phyloP scores from a whole-genome alignment of 92 coral and sea anemone species.

The Epizoanthus illoricatus region DNA sequence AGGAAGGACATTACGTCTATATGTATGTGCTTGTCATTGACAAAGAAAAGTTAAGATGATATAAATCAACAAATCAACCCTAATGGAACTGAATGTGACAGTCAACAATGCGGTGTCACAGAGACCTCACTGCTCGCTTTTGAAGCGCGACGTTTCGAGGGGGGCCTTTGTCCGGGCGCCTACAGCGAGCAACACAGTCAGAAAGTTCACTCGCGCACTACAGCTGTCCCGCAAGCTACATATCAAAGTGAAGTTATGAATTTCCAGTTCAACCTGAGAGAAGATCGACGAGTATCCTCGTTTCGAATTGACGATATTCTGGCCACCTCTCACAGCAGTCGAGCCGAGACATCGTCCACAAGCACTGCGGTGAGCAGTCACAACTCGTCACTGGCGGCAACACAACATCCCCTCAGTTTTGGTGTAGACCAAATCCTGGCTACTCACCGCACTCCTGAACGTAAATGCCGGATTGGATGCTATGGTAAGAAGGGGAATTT shows the following conservation, averaged over 20 bases:
- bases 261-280: constrained; percentile 41
- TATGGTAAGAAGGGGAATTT: constrained; percentile 58
- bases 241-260: constrained; percentile 49
- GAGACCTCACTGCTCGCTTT: constrained; percentile 87
- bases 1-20: constrained; percentile 82
- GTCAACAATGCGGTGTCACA: constrained; percentile 86
- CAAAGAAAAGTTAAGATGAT: constrained; percentile 86
- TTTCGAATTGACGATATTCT: constrained; percentile 86
- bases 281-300: constrained; percentile 72
- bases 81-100: constrained; percentile 92
- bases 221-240: not conserved
- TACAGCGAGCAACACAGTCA: constrained; percentile 10
- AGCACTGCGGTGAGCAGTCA: constrained; percentile 39
- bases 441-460: constrained; percentile 51
- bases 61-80: constrained; percentile 94
- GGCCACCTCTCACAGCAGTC: constrained; percentile 60
- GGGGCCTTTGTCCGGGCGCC: constrained; percentile 8
- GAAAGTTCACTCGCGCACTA: not conserved
- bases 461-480: constrained; percentile 57
- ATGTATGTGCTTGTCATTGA: constrained; percentile 87
- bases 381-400: constrained; percentile 39
- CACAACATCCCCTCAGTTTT: constrained; percentile 67
- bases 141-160: constrained; percentile 69
- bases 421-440: constrained; percentile 89
- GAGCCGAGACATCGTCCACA: constrained; percentile 44